Base-by-base conservation (phyloP, 2,888 invertebrate genomes). In the Euspilapteryx auroguttella region DNA sequence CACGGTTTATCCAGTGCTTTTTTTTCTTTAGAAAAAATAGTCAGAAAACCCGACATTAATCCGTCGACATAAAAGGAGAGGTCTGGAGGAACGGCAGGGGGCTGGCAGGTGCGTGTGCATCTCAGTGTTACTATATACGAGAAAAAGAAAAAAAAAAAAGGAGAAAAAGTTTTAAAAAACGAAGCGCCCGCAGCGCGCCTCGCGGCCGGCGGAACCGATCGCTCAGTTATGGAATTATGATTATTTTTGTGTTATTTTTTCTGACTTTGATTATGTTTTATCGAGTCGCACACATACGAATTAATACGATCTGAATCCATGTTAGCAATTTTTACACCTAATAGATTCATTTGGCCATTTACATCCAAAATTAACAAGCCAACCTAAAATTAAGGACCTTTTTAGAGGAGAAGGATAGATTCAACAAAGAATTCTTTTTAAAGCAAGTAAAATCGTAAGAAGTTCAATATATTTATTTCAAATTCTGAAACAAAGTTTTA, bases 91-190 rank as follows among this genome's bases (percentile, higher is more conserved):
- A 38, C 55, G 40, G 55, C 54, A 50, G 65, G 68, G 58, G 51
- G 43, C 40, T 49, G 62, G 62, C 68, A 68, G 68, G 66, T 68
- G 68, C 52, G 53, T 37, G 46, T 45, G 45, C 47, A 40, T 42
- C 45, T 38, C 42, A 37, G 40, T 38, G 38, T 41, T 40, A 36
- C 41, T 38, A 29, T 37, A 37, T 24, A 35, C 40, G 39, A 41
- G 40, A 46, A 45, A 40, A 36, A 40, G 29, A 37, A 26, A 32
- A 32, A 21, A 26, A 24, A 25, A 34, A 31, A 31, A 29, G n/a
- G n/a, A n/a, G n/a, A n/a, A 28, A 32, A 31, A 25, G 29, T 34
- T 22, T 17, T 24, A 27, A 27, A 23, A 31, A 23, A 27, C 25
- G 30, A 25, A 33, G 36, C 41, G 42, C 44, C 40, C 38, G 41